Evolutionary conservation across 2,888 invertebrate genomes (phyloP).

Genomic region (Pseudanteris insignis): DNA sequence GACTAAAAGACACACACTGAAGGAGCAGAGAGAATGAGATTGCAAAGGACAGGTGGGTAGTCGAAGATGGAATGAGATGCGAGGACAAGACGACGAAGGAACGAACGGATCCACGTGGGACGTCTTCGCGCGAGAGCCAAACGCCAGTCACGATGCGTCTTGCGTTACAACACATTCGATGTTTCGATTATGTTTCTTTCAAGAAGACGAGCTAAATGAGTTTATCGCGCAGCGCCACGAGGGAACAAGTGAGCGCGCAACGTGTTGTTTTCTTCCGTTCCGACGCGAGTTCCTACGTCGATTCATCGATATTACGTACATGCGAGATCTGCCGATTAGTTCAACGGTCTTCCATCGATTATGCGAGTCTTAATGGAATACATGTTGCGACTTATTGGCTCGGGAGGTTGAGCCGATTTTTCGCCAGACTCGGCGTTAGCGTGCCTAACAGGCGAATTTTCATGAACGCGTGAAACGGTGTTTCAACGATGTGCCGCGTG

Average conservation of each 20-base stretch:
- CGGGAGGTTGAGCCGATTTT: constrained; percentile 42
- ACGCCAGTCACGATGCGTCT: constrained; percentile 48
- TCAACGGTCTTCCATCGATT: constrained; percentile 28
- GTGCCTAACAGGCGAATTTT: too few species aligned
- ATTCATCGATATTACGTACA: constrained; percentile 37
- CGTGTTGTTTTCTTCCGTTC: constrained; percentile 24
- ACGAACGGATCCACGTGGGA: constrained; percentile 39
- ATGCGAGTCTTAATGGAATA: constrained; percentile 34
- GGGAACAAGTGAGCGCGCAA: constrained; percentile 22
- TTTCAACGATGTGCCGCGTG: constrained; percentile 15
- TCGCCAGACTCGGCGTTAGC: neutral
- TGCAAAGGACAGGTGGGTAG: too few species aligned
- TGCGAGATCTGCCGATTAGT: constrained; percentile 31
- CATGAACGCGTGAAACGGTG: constrained; percentile 5
- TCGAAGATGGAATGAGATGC: constrained; percentile 36
- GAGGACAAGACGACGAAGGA: constrained; percentile 20
- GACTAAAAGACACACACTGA: constrained; percentile 7
- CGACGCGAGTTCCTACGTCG: constrained; percentile 28
- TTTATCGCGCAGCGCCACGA: constrained; percentile 39
- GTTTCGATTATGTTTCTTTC: constrained; percentile 51
- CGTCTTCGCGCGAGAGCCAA: constrained; percentile 34
- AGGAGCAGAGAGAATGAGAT: constrained; percentile 17
- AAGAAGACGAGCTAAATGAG: constrained; percentile 48
- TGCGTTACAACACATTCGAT: constrained; percentile 52
- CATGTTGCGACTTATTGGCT: constrained; percentile 55